These are phyloP conservation scores for Cheirogaleus major DNA, from an alignment of 2,797 vertebrate species.

Conservation along the genomic window DNA sequence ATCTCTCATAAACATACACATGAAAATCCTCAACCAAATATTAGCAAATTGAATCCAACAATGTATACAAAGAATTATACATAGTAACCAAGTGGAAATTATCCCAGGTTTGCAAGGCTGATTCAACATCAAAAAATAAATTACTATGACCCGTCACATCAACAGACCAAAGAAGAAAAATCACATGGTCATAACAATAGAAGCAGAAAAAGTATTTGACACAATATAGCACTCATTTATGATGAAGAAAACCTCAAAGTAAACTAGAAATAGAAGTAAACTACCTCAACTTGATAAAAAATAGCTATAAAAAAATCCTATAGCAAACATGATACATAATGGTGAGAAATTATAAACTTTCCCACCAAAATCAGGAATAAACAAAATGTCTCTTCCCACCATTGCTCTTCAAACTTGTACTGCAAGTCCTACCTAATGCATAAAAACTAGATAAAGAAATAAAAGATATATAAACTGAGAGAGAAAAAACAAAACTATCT, in stretches of 20 bases:
- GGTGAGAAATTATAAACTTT: background rate
- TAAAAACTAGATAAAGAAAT: background rate
- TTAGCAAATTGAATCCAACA: background rate
- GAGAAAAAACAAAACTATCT: background rate
- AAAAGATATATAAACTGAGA: background rate
- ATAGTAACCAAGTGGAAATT: background rate
- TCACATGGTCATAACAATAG: background rate
- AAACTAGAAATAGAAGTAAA: background rate
- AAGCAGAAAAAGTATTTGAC: background rate
- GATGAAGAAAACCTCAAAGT: background rate
- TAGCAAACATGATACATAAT: background rate
- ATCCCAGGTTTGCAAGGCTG: background rate
- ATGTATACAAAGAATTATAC: background rate
- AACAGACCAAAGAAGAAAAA: background rate
- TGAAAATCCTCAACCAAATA: background rate
- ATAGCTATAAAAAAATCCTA: background rate
- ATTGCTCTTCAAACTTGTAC: background rate
- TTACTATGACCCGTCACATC: background rate
- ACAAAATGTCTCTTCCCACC: background rate
- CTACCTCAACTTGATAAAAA: background rate
- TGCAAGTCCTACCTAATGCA: background rate
- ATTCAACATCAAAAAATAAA: background rate
- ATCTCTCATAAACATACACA: background rate
- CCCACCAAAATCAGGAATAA: background rate
- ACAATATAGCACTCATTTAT: background rate